Evolutionary conservation across 2,113 vertebrate genomes (phyloP), one percentile per base, ranked within the genome.

Genomic region (Pithys albifrons): DNA sequence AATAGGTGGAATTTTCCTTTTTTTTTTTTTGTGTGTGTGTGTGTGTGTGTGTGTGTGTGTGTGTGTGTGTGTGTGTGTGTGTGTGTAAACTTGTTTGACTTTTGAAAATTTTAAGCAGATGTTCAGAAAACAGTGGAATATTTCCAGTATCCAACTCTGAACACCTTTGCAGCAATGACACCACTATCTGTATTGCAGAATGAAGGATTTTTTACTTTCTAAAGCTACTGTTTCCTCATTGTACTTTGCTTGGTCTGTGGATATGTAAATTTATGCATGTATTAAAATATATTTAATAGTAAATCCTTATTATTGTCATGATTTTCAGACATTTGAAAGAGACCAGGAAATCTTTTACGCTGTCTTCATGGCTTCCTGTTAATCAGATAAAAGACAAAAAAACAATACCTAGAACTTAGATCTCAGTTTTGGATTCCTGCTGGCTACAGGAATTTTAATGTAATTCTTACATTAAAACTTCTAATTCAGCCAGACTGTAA

Each of bases 331-430:
- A 14, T 84, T 85, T 91, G 39, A 96, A 89, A 92, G 75, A 92
- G 49, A 89, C 39, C 67, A 69, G 31, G 57, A 70, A 75, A 92
- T 19, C 9, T 96, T 95, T 93, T 64, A 66, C 58, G 25, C 19
- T 62, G 6, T 77, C 61, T 93, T 96, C 54, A 67, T 96, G 9
- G 87, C 91, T 94, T 96, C 31, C 23, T 33, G 12, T 83, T 91
- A 91, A 94, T 90, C 70, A 92, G 72, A 86, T 83, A 88, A 96
- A 96, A 95, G 45, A 88, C 74, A 74, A 95, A 70, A 95, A 65
- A 0, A 1, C 22, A 85, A 62, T 92, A 91, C 29, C 29, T 92
- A 67, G 24, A 92, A 81, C 41, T 19, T 33, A 77, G 52, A 65
- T 72, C 43, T 94, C 35, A 11, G 18, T 59, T 94, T 70, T 96